These are phyloP conservation scores for Scomber japonicus DNA, from an alignment of 2,113 vertebrate genomes.

Conservation along the genomic window DNA sequence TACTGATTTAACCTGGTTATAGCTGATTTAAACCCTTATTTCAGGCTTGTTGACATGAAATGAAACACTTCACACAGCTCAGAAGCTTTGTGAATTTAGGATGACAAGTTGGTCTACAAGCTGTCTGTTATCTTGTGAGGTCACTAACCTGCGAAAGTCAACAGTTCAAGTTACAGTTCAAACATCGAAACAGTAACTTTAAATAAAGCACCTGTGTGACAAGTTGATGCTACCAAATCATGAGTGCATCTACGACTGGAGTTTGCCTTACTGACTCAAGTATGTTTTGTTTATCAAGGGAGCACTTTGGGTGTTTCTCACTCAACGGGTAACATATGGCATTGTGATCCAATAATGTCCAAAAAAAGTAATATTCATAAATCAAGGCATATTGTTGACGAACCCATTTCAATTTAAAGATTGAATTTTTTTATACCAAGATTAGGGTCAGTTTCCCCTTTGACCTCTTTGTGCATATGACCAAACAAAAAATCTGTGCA, in stretches of 20 bases:
- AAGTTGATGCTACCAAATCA: background rate
- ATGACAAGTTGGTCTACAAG: background rate
- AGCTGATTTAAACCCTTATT: slow-evolving; percentile 15
- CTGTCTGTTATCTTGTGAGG: background rate
- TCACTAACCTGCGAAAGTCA: background rate
- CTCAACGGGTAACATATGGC: too few species aligned
- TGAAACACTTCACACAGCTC: background rate
- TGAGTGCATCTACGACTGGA: too few species aligned
- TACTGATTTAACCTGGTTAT: background rate
- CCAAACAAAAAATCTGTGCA: background rate
- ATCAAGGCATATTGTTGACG: too few species aligned
- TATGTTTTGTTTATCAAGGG: too few species aligned
- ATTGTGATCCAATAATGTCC: too few species aligned
- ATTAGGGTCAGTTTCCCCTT: background rate
- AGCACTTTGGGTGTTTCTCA: background rate
- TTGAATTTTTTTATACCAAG: too few species aligned
- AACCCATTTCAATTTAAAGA: too few species aligned
- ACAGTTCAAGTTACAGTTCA: background rate
- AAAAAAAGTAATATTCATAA: too few species aligned
- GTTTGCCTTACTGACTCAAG: background rate
- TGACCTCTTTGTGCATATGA: background rate
- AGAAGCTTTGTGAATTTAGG: background rate
- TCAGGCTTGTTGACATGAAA: background rate
- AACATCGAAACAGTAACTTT: background rate
- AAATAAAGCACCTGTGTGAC: background rate